A percentile compares a stretch with the other conserved stretches of the same genome.
Evolutionary conservation across 2,113 vertebrate genomes (phyloP).

Genomic region (Puffinus mauretanicus): DNA sequence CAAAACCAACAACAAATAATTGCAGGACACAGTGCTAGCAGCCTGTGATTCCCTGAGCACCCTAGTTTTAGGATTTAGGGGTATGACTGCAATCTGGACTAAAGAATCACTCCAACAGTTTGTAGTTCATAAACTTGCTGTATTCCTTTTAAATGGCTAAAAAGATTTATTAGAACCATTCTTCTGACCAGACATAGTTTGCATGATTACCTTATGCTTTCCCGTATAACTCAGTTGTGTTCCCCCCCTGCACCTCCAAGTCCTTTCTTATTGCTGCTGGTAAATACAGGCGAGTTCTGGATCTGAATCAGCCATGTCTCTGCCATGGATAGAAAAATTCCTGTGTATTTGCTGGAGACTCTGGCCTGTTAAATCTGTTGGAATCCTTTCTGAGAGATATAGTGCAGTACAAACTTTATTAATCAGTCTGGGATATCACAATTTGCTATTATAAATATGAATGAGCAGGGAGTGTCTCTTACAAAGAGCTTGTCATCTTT

Average conservation of each 20-base stretch:
- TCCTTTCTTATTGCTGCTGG: not conserved
- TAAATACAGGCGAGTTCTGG: not conserved
- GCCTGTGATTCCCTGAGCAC: not conserved
- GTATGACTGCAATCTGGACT: not conserved
- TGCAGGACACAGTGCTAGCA: not conserved
- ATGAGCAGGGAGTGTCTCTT: not conserved
- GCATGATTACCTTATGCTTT: not conserved
- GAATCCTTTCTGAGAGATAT: not conserved
- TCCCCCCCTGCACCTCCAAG: not conserved
- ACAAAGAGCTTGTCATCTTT: not conserved
- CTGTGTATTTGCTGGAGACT: not conserved
- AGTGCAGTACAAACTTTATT: not conserved
- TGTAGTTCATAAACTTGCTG: not conserved
- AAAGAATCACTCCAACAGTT: not conserved
- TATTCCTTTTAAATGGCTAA: not conserved
- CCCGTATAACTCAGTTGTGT: not conserved
- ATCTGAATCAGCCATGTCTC: not conserved
- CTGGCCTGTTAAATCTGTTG: not conserved
- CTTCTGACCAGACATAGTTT: not conserved
- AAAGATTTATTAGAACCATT: not conserved
- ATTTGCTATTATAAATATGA: slow-evolving; percentile 6
- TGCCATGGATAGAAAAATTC: not conserved
- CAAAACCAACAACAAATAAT: not conserved
- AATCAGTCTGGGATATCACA: not conserved
- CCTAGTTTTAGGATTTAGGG: not conserved